Evolutionary conservation across 2,888 invertebrate species (phyloP), one percentile per base, ranked within the genome.

Genomic region (Epicampocera succincta): DNA sequence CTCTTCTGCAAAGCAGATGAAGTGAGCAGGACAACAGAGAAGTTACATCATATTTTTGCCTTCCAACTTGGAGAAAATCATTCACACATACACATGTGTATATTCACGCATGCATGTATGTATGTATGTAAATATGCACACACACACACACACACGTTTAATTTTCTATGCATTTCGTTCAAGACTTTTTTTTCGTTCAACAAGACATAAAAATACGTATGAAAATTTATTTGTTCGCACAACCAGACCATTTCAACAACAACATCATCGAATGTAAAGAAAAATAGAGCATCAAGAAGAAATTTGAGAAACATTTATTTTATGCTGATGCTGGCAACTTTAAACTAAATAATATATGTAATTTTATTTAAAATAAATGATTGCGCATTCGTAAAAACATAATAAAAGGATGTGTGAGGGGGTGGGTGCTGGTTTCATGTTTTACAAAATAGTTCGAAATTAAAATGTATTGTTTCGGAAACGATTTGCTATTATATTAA

Each of bases 241-340:
- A 42, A 33, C 19, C 13, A 29, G 9, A 46, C 9, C 38, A 33
- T 9, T 33, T 5, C 33, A 38, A n/a, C 46, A 40, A 15, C 8
- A 9, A 9, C 33, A 38, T 19, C 46, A 40, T 12, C 8, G n/a
- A 9, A 29, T 15, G 15, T 6, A 19, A n/a, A 60, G 38, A 46
- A 25, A 60, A 11, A 50, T 15, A 56, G n/a, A 40, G 29, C 13
- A 25, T 9, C 40, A 56, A 25, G 21, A 60, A 29, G 66, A 19
- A 25, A 52, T 29, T 21, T 33, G 21, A 48, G 46, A 9, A 65
- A 54, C 38, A 15, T 11, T 33, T 15, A 44, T 65, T 54, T 71
- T 78, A 38, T 82, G 82, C 78, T 75, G 82, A 78, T 66, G 74
- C 72, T 58, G 38, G 78, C 81, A 74, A 21, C 48, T 76, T 61